Base-by-base conservation (phyloP, 2,797 vertebrate genomes). In the Leptodactylus fallax region DNA sequence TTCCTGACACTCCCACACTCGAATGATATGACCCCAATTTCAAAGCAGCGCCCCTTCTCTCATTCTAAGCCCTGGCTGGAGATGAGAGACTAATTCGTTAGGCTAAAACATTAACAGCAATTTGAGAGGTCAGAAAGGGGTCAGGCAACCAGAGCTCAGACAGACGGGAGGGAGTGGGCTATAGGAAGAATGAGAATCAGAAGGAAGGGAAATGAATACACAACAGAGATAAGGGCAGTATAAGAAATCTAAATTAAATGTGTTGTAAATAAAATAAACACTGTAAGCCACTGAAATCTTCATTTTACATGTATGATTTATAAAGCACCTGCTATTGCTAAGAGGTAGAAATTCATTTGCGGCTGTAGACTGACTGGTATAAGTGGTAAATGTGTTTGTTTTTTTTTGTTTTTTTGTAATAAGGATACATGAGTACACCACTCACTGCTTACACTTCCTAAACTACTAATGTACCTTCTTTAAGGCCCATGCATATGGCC, bases 21-120 rank as follows among this genome's bases (percentile, higher is more conserved):
- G 97, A 99, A 99, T 99, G 97, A 99, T 97, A 97, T 99, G 98
- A 99, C 98, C 98, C 98, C 98, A 99, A 99, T 99, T 98, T 99
- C 96, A 96, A 93, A 94, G 95, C 94, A 97, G 96, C 97, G 94
- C 97, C 97, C 98, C 96, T 93, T 96, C 93, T 95, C 94, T 94
- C 96, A 96, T 97, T 98, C 96, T 95, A 95, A 97, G 97, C 97
- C 94, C 96, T 96, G 94, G 96, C 97, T 96, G 97, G 97, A 99
- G 98, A 98, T 98, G 97, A 98, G 98, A 98, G 97, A 97, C 97
- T 99, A 98, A 99, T 99, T 99, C 96, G 97, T 96, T 96, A 97
- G 96, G 97, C 98, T 99, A 97, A 98, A 98, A 98, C 97, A 99
- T 99, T 99, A 99, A 97, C 96, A 96, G 97, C 97, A 97, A 98